Conservation (phyloP, 2,888 invertebrate species). For the Sphaerophoria taeniata region DNA sequence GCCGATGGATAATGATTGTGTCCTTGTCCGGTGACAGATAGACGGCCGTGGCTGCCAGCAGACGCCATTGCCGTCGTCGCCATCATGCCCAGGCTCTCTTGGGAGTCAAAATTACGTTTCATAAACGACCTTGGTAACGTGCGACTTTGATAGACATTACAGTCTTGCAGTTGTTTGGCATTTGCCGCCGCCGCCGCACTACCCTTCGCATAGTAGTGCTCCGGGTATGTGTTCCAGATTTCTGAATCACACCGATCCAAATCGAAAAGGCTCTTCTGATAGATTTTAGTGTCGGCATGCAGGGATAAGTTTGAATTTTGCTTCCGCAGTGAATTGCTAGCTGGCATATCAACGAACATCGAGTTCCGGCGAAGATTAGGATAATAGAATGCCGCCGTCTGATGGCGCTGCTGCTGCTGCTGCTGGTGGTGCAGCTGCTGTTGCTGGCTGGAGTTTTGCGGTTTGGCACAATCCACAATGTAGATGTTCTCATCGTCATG, state of each 20-base stretch:
- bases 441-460: constrained; percentile 51
- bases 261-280: constrained; percentile 77
- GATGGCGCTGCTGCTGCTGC: constrained; percentile 51
- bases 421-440: constrained; percentile 48
- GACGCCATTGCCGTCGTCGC: constrained; percentile 60
- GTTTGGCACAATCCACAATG: constrained; percentile 62
- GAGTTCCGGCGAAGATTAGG: constrained; percentile 78
- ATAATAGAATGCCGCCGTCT: constrained; percentile 41
- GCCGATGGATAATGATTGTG: constrained; percentile 56
- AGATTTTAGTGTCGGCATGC: constrained; percentile 76
- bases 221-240: constrained; percentile 75
- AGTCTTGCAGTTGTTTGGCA: constrained; percentile 72
- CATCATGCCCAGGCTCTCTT: constrained; percentile 73
- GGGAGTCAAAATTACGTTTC: constrained; percentile 79
- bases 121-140: constrained; percentile 81
- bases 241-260: constrained; percentile 76
- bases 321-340: constrained; percentile 76
- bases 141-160: constrained; percentile 79
- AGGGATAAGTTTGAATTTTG: constrained; percentile 81
- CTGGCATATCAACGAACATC: constrained; percentile 78
- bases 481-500: constrained; percentile 62
- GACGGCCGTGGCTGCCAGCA: constrained; percentile 75
- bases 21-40: constrained; percentile 74
- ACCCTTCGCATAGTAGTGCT: constrained; percentile 73
- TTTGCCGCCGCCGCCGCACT: constrained; percentile 10